phyloP scores from a whole-genome alignment of 2,888 invertebrate species.

The Synanthedon myopaeformis region DNA sequence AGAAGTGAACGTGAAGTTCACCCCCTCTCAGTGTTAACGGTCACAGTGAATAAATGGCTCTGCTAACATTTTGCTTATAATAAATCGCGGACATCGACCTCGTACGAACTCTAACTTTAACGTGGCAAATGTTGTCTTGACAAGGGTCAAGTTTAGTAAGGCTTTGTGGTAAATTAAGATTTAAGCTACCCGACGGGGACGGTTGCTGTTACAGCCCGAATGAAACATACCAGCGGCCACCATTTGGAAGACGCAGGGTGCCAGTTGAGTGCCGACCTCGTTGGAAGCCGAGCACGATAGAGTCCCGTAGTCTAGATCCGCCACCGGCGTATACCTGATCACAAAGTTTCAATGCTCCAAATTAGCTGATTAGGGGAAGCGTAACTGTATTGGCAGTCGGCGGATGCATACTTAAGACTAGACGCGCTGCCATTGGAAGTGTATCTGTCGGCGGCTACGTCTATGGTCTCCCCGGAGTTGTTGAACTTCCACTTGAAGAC shows the following conservation, averaged over 20 bases:
- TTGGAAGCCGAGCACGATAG: constrained; percentile 89
- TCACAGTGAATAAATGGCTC: background rate
- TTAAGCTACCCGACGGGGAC: background rate
- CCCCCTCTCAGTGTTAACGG: background rate
- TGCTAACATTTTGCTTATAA: background rate
- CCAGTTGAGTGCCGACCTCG: constrained; percentile 83
- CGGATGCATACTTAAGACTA: constrained; percentile 64
- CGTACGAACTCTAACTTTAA: background rate
- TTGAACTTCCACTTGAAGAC: constrained; percentile 95
- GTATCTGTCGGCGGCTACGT: constrained; percentile 83
- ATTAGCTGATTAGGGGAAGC: background rate
- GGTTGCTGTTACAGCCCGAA: background rate
- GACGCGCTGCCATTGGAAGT: constrained; percentile 83
- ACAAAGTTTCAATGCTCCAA: no score
- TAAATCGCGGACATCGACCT: background rate
- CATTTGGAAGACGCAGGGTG: constrained; percentile 89
- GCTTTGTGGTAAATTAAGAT: background rate
- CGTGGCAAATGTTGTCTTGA: background rate
- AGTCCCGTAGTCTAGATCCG: constrained; percentile 87
- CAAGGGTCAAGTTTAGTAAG: background rate
- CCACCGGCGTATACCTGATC: constrained; percentile 70
- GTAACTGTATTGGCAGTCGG: background rate
- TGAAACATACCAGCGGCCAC: constrained; percentile 82
- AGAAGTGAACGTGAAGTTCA: no score
- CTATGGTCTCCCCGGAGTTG: constrained; percentile 90